Conservation (phyloP, 2,113 vertebrate species). For the Cephalophus harveyi region DNA sequence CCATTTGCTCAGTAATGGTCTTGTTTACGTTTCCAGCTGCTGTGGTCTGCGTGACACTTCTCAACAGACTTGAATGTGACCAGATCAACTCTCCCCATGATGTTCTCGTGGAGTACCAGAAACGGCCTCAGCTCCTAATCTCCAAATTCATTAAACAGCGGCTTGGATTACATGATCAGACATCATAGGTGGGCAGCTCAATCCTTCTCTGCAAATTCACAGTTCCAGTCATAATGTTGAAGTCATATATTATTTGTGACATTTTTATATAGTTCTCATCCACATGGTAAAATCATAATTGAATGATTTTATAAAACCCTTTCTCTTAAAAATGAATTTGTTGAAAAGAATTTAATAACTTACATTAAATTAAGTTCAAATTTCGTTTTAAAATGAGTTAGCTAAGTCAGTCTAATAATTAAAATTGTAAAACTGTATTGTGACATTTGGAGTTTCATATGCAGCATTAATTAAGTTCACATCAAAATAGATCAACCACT, state of each 20-base stretch:
- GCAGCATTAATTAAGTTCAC: conserved; percentile 41
- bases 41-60: conserved; percentile 87
- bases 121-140: conserved; percentile 86
- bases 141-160: conserved; percentile 86
- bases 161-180: conserved; percentile 72
- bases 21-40: conserved; percentile 81
- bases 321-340: conserved; percentile 38
- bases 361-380: conserved; percentile 23
- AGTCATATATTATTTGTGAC: background rate
- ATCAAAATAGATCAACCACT: background rate
- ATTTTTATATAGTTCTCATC: background rate
- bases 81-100: conserved; percentile 87
- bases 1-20: background rate
- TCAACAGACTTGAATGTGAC: conserved; percentile 88
- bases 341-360: conserved; percentile 16
- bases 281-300: conserved; percentile 7
- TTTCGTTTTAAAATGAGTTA: conserved; percentile 48
- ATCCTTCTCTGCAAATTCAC: background rate
- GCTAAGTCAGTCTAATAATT: conserved; percentile 38
- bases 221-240: background rate
- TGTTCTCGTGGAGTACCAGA: conserved; percentile 87
- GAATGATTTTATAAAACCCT: conserved; percentile 2
- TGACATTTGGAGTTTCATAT: conserved; percentile 50
- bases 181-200: background rate
- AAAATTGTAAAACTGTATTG: conserved; percentile 51